phyloP scores from a whole-genome alignment of 2,888 invertebrate species.

The Platycnemis pennipes region DNA sequence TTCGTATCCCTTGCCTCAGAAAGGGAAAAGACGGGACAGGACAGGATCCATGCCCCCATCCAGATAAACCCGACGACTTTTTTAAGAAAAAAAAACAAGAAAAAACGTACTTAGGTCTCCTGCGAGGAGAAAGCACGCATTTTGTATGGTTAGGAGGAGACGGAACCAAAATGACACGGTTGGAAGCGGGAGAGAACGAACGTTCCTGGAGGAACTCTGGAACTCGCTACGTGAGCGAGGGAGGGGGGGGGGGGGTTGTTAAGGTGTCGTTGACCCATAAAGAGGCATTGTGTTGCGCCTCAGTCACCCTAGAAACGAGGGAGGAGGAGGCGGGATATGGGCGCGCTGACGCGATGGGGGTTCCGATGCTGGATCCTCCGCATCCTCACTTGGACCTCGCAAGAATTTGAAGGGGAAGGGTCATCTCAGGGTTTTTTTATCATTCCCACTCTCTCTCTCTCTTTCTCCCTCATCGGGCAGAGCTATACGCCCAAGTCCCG shows the following conservation, averaged over 20 bases:
- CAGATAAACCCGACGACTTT: background rate
- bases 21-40: background rate
- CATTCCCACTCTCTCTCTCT: too few relatives aligned
- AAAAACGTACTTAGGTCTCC: background rate
- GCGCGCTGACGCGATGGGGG: background rate
- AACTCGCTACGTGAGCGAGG: background rate
- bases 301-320: background rate
- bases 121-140: background rate
- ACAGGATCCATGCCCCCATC: background rate
- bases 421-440: background rate
- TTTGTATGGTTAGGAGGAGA: background rate
- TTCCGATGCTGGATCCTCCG: too few relatives aligned
- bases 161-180: background rate
- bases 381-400: too few relatives aligned
- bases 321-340: background rate
- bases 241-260: background rate
- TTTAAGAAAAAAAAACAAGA: background rate
- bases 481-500: too few relatives aligned
- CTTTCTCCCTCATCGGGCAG: too few relatives aligned
- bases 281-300: constrained; percentile 3
- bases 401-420: background rate
- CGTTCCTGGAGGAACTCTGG: background rate
- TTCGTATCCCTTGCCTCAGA: background rate
- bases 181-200: background rate
- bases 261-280: constrained; percentile 22